Evolutionary conservation across 1,140 invertebrate genomes (phyloP), one percentile per base, ranked within the genome.

Genomic region (Anastatus disparis): DNA sequence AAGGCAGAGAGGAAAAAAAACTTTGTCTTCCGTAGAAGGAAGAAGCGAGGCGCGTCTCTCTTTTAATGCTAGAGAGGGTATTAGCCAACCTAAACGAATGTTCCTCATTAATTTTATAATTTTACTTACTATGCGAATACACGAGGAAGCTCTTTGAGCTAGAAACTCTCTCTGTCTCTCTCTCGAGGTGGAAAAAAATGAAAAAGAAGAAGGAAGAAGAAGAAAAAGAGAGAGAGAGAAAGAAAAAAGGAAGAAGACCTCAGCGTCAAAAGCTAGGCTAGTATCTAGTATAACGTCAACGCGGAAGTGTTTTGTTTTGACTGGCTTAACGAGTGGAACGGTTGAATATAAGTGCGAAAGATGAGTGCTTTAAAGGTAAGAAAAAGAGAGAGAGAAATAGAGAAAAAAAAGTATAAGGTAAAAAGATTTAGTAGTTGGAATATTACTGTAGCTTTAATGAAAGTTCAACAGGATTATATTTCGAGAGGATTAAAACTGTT

Each of bases 51-150:
- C 31, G 40, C 64, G 35, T n/a, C 24, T 55, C 44, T 68, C 53
- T 63, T 78, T 75, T 76, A 78, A 77, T 44, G 67, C 50, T 27
- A 35, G 66, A n/a, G n/a, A n/a, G 69, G 71, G 76, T 76, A 79
- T 76, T 75, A 63, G n/a, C 42, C 48, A 6, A 53, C 66, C n/a
- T 78, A 76, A 80, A 78, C 73, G 78, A 62, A 82, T 82, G 76
- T 61, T 52, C 58, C 75, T 77, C 79, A 74, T 82, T 82, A 80
- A 80, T 82, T 81, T 78, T 76, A 78, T 77, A 79, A 79, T 82
- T 80, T 78, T 67, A 35, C 64, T 61, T 42, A 42, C 65, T 64
- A 55, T 29, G 71, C 65, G 63, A 26, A 42, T 56, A 72, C 42
- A 53, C 31, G 31, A 10, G 10, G 48, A 27, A 10, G 20, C 50